A percentile compares a stretch with the other conserved stretches of the same genome.
These are phyloP conservation scores for Trochalopteron elliotii DNA, from an alignment of 2,113 vertebrate species.

Conservation along the genomic window DNA sequence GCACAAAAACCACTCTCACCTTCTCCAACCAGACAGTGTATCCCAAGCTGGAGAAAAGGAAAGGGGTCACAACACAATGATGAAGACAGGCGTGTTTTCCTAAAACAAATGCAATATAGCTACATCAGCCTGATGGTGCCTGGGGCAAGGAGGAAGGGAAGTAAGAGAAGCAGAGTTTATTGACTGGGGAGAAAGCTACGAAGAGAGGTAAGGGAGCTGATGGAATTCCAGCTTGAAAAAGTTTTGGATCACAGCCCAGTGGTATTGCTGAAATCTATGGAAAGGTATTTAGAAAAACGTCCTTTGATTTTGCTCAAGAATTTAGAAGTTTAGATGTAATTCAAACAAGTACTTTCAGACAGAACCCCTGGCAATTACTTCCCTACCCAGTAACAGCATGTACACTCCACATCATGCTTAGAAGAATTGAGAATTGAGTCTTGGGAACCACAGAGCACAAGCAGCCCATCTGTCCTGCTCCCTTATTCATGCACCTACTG, in stretches of 20 bases:
- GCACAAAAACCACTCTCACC: not conserved
- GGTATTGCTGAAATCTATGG: not conserved
- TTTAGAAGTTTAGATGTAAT: not conserved
- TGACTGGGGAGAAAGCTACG: not conserved
- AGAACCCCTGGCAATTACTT: not conserved
- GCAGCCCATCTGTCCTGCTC: not conserved
- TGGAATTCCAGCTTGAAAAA: not conserved
- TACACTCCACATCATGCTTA: not conserved
- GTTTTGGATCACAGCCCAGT: not conserved
- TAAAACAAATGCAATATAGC: slow-evolving; percentile 10
- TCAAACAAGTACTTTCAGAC: not conserved
- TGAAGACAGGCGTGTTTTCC: slow-evolving; percentile 4
- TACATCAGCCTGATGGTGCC: not conserved
- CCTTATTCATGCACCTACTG: not conserved
- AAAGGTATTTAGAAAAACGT: not conserved
- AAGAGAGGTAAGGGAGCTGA: not conserved
- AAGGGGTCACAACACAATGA: slow-evolving; percentile 1
- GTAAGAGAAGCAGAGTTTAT: not conserved
- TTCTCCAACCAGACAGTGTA: not conserved
- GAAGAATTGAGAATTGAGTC: not conserved
- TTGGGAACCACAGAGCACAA: not conserved
- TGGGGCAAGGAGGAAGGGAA: not conserved
- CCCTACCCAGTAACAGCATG: not conserved
- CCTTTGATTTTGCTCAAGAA: not conserved
- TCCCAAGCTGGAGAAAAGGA: not conserved